phyloP scores from a whole-genome alignment of 2,888 invertebrate species.

The Julus scandinavius region DNA sequence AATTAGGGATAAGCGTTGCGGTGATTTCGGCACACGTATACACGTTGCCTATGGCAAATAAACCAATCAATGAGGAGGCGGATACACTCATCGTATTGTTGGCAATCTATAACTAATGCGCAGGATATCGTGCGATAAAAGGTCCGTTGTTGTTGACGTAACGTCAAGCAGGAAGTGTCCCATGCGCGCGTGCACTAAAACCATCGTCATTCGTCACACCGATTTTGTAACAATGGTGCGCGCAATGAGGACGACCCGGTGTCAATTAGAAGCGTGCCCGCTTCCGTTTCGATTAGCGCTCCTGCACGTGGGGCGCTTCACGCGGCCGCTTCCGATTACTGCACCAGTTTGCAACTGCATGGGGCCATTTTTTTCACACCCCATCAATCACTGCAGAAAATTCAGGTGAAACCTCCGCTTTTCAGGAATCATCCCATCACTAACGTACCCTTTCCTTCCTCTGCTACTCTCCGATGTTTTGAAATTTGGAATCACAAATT shows the following conservation, averaged over 20 bases:
- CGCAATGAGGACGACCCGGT: neutral
- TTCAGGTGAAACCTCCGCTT: too few relatives aligned
- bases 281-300: conserved; percentile 1
- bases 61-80: conserved; percentile 22
- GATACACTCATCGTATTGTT: conserved; percentile 35
- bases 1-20: conserved; percentile 7
- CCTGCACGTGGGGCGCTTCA: neutral
- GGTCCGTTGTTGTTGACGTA: conserved; percentile 30
- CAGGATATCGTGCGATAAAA: conserved; percentile 32
- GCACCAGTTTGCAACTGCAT: neutral
- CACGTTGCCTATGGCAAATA: neutral
- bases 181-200: neutral
- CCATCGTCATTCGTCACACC: conserved; percentile 4
- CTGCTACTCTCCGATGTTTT: too few relatives aligned
- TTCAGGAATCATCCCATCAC: too few relatives aligned
- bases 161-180: conserved; percentile 13
- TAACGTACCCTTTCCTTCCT: too few relatives aligned
- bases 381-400: neutral
- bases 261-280: neutral
- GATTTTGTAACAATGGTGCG: neutral
- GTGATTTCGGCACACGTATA: neutral
- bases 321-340: conserved; percentile 28
- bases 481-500: too few relatives aligned
- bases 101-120: conserved; percentile 23
- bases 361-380: neutral